phyloP scores from a whole-genome alignment of 1,140 invertebrate genomes.

The Drepana arcuata region DNA sequence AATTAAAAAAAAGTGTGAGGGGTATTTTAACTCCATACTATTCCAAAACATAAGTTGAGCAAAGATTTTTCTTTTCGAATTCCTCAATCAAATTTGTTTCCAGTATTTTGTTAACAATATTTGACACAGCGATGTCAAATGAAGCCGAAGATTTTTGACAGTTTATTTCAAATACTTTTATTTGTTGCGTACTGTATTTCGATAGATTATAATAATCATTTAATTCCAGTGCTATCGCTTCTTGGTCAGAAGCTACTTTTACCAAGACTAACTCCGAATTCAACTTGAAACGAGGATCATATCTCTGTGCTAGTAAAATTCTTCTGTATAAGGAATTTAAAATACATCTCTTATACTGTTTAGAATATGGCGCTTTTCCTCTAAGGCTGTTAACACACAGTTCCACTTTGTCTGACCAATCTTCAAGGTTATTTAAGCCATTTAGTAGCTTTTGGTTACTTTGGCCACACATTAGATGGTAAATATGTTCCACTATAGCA shows the following conservation, averaged over 20 bases:
- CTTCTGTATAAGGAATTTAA: conserved; percentile 15
- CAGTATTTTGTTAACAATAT: conserved; percentile 17
- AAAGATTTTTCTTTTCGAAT: conserved; percentile 16
- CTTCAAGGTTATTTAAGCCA: conserved; percentile 7
- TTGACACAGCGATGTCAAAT: conserved; percentile 12
- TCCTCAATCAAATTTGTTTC: conserved; percentile 14
- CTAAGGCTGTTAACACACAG: conserved; percentile 10
- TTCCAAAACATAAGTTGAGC: conserved; percentile 13
- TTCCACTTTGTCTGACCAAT: conserved; percentile 15
- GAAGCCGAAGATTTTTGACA: conserved; percentile 13
- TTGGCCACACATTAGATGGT: conserved; percentile 10
- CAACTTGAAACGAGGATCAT: conserved; percentile 15
- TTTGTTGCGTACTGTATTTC: conserved; percentile 11
- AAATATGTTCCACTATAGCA: conserved; percentile 14
- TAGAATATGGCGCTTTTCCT: conserved; percentile 4
- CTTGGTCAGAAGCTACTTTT: conserved; percentile 10
- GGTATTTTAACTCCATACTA: no score
- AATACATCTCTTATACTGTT: conserved; percentile 14
- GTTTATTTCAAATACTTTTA: conserved; percentile 14
- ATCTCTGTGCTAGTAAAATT: conserved; percentile 12
- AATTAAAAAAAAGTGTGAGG: no score
- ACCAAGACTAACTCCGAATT: conserved; percentile 20
- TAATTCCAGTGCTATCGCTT: conserved; percentile 6
- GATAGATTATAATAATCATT: conserved; percentile 19
- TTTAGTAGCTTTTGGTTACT: conserved; percentile 8